phyloP scores from a whole-genome alignment of 2,797 vertebrate genomes.

The Tragopan temminckii region DNA sequence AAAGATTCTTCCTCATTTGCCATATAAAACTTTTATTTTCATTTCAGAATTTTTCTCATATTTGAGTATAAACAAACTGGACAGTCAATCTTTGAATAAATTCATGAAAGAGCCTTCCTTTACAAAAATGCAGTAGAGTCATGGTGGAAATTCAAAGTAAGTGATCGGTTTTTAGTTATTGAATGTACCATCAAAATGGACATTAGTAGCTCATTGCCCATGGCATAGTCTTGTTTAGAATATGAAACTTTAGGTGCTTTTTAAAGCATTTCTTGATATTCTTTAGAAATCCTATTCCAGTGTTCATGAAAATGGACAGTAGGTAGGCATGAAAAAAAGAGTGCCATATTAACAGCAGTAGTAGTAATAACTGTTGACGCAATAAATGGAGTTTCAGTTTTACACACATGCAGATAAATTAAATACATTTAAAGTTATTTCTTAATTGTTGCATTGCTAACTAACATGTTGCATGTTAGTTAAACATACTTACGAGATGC shows the following conservation, averaged over 20 bases:
- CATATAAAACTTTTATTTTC: background rate
- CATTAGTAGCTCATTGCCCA: background rate
- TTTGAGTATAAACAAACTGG: background rate
- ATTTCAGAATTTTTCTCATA: background rate
- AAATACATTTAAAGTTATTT: background rate
- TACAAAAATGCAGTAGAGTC: background rate
- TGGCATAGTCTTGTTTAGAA: background rate
- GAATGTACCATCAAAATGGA: background rate
- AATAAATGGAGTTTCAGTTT: background rate
- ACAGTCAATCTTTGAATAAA: background rate
- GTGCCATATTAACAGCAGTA: background rate
- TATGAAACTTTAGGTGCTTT: background rate
- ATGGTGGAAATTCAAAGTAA: background rate
- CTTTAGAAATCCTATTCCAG: background rate
- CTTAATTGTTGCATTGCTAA: background rate
- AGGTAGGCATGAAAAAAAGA: background rate
- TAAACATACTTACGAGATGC: background rate
- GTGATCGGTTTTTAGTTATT: background rate
- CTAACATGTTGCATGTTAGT: background rate
- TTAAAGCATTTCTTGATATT: background rate
- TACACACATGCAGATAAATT: background rate
- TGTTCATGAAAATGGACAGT: background rate
- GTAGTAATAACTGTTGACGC: background rate
- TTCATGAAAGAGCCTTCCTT: background rate
- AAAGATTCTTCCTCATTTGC: background rate